phyloP scores from a whole-genome alignment of 1,140 invertebrate species.

The Drosophila gunungcola region DNA sequence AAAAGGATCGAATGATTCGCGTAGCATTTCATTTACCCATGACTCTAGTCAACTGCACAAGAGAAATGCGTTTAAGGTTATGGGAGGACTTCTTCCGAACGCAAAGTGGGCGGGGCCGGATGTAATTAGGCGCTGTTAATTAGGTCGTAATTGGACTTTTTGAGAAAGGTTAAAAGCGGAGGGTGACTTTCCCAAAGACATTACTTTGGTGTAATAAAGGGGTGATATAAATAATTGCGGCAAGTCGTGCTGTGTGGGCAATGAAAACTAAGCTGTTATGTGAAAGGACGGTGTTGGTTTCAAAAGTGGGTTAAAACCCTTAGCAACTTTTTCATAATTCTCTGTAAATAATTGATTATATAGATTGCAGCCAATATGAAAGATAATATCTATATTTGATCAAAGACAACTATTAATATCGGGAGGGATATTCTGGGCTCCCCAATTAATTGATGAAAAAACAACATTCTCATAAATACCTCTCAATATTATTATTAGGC shows the following conservation, averaged over 20 bases:
- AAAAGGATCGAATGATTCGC: constrained; percentile 22
- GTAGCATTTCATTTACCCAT: constrained; percentile 63
- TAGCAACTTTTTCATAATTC: not conserved
- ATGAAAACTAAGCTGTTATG: constrained; percentile 13
- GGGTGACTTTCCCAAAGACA: constrained; percentile 33
- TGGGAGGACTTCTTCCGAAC: constrained; percentile 5
- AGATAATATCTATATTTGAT: no score
- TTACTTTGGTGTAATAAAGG: constrained; percentile 25
- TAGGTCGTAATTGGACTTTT: constrained; percentile 52
- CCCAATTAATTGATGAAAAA: no score
- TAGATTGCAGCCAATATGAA: no score
- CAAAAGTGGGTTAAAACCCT: not conserved
- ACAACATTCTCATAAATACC: no score
- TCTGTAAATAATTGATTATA: no score
- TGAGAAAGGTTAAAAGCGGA: constrained; percentile 8
- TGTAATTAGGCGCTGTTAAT: constrained; percentile 54
- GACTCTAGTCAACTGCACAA: constrained; percentile 51
- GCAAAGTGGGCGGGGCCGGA: constrained; percentile 10
- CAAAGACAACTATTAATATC: no score
- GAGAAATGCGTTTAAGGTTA: constrained; percentile 52
- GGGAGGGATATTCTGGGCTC: no score
- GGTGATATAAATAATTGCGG: constrained; percentile 22
- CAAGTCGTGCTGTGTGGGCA: constrained; percentile 1
- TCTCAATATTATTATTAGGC: no score
- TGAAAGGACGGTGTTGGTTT: not conserved